Percentiles rank a stretch among this genome's conserved stretches.
These are phyloP conservation scores for Synodontis membranacea DNA, from an alignment of 2,113 vertebrate species.

Conservation along the genomic window DNA sequence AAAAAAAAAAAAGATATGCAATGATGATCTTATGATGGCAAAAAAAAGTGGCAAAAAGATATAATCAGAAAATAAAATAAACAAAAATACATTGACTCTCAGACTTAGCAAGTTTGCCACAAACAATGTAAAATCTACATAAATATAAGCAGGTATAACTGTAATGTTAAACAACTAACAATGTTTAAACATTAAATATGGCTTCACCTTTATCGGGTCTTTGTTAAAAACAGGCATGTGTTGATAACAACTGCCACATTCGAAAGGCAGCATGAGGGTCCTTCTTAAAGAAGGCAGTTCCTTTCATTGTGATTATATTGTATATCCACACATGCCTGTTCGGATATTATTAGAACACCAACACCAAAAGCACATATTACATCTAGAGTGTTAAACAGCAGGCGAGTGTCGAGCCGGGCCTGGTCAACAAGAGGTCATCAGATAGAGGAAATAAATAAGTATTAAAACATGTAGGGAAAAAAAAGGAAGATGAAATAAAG, in stretches of 20 bases:
- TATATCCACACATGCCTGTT: neutral
- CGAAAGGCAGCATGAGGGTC: neutral
- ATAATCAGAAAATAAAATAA: neutral
- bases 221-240: neutral
- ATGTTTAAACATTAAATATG: neutral
- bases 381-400: slow-evolving; percentile 6
- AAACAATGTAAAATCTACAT: neutral
- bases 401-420: slow-evolving; percentile 18
- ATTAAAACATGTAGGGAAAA: slow-evolving; percentile 4
- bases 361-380: slow-evolving; percentile 2
- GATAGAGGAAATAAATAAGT: slow-evolving; percentile 24
- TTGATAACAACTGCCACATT: neutral
- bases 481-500: slow-evolving; percentile 20
- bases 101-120: neutral
- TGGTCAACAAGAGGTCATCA: slow-evolving; percentile 35
- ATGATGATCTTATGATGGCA: neutral
- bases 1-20: neutral
- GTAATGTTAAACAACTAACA: neutral
- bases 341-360: neutral
- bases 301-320: neutral
- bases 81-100: neutral
- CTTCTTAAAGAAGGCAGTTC: neutral
- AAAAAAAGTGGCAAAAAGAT: neutral
- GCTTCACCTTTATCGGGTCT: neutral
- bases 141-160: neutral